Base-by-base conservation (phyloP, 1,140 invertebrate species). In the Hylaeus volcanicus region DNA sequence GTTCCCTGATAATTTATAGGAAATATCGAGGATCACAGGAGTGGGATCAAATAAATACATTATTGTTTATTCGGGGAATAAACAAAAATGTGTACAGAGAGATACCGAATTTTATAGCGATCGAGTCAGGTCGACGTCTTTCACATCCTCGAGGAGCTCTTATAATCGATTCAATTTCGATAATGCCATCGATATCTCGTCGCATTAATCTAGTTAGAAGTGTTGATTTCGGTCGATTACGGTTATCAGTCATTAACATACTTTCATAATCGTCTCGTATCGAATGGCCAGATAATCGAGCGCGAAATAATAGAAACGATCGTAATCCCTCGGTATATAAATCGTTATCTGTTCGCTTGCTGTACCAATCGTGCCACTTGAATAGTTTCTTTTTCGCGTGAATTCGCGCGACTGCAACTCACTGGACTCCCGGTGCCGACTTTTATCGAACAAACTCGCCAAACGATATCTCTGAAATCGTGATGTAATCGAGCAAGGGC, bases 161-260 rank as follows among this genome's bases (percentile, higher is more conserved):
- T 26, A 26, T 48, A 48, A 48, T 48, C 51, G 9, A 11, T 51
- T 51, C 51, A 1, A 9, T 51, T 51, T 51, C 9, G 65, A 70
- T 77, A 69, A 77, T 1, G 9, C 0, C 51, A 26, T 39, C 12
- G 64, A 15, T 65, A 2, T n/a, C 26, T 75, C 6, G 3, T 1
- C 1, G 4, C 3, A 15, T 12, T 48, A 37, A 4, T 60, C n/a
- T 2, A 5, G n/a, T 60, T 60, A 37, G 5, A 37, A 37, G n/a
- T 37, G 58, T 5, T 37, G n/a, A 56, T 68, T 56, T 15, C 26
- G 6, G 43, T 15, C 12, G 41, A 56, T 66, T 5, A 15, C 2
- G 11, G n/a, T n/a, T 68, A 68, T 76, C 65, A 70, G 65, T 51
- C 11, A 77, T 77, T 77, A 70, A 77, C 53, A 61, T 70, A 61